These are phyloP conservation scores for Pseudococcus jackbeardsleyi DNA, from an alignment of 2,888 invertebrate species.

Conservation along the genomic window DNA sequence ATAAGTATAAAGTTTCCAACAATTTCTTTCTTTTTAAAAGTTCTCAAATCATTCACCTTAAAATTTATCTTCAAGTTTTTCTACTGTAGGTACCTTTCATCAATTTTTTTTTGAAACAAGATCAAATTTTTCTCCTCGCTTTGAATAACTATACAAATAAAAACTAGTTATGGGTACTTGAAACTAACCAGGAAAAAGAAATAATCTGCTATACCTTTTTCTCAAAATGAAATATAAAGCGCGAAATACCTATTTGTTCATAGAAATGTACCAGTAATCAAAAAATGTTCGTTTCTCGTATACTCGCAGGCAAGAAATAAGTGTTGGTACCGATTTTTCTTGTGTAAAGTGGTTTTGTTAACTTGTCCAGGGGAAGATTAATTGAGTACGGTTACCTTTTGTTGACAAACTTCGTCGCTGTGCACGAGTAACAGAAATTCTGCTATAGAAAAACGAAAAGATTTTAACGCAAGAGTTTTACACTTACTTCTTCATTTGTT, in stretches of 20 bases:
- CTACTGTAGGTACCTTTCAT: too few relatives aligned
- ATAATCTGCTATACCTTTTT: background rate
- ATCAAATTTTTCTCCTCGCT: too few relatives aligned
- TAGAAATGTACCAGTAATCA: slow-evolving; percentile 3
- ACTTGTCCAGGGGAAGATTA: slow-evolving; percentile 24
- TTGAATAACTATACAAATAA: too few relatives aligned
- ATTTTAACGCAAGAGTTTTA: background rate
- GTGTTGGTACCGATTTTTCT: slow-evolving; percentile 21
- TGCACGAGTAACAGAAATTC: background rate
- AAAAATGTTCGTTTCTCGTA: background rate
- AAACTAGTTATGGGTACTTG: too few relatives aligned
- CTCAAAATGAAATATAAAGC: background rate
- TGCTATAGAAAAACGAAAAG: background rate
- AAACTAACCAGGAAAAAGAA: background rate
- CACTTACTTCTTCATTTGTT: slow-evolving; percentile 10
- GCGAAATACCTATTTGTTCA: background rate
- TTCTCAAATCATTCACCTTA: too few relatives aligned
- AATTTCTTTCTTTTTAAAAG: too few relatives aligned
- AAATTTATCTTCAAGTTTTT: too few relatives aligned
- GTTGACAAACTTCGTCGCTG: slow-evolving; percentile 8
- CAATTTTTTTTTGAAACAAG: too few relatives aligned
- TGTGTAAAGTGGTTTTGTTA: slow-evolving; percentile 35
- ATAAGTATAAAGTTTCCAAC: too few relatives aligned
- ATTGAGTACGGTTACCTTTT: slow-evolving; percentile 40
- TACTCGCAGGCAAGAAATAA: background rate